A percentile compares a stretch with the other conserved stretches of the same genome.
Evolutionary conservation across 2,113 vertebrate genomes (phyloP).

Genomic region (Haplochromis burtoni): DNA sequence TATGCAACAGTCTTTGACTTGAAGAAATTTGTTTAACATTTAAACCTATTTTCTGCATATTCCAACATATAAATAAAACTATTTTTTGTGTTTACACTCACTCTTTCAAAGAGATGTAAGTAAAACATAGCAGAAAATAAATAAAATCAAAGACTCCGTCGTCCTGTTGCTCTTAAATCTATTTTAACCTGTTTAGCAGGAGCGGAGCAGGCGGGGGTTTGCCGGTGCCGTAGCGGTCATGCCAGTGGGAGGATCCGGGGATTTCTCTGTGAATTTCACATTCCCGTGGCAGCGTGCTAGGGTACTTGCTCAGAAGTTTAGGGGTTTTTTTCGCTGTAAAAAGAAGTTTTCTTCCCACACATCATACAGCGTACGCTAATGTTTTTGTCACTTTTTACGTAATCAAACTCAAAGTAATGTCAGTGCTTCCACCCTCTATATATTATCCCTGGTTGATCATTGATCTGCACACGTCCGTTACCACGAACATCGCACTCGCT

Average conservation of each 20-base stretch:
- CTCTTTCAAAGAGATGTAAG: background rate
- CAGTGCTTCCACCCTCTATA: background rate
- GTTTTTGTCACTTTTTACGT: background rate
- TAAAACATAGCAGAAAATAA: background rate
- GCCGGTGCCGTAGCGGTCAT: background rate
- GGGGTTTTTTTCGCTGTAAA: fast-evolving
- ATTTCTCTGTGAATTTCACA: background rate
- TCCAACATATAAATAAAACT: background rate
- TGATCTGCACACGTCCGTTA: background rate
- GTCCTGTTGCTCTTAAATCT: background rate
- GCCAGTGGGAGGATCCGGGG: background rate
- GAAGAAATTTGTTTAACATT: background rate
- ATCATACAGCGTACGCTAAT: fast-evolving
- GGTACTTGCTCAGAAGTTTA: background rate
- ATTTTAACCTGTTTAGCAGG: background rate
- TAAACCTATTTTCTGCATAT: background rate
- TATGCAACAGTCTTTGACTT: background rate
- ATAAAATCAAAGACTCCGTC: background rate
- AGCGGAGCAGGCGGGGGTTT: background rate
- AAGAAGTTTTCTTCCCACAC: background rate
- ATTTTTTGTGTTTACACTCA: background rate
- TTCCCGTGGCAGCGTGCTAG: background rate
- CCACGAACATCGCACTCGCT: fast-evolving
- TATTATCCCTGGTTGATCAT: background rate
- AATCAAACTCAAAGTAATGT: background rate